Percentiles rank a stretch among this genome's conserved stretches.
Conservation (phyloP, 2,888 invertebrate species). For the Deilephila porcellus region DNA sequence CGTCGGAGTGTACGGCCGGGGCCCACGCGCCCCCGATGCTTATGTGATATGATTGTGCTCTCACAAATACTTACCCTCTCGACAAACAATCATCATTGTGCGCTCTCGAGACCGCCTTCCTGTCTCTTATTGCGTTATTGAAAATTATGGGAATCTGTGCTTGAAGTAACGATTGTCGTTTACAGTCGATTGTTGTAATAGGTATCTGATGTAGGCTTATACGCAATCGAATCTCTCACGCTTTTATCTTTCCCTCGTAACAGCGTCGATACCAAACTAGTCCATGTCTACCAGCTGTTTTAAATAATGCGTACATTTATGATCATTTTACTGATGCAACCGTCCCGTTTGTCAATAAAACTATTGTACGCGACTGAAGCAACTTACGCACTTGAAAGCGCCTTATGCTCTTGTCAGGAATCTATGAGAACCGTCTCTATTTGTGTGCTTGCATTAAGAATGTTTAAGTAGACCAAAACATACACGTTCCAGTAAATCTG, state of each 20-base stretch:
- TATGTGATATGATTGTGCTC: slow-evolving; percentile 44
- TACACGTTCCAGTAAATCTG: neutral
- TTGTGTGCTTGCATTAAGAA: neutral
- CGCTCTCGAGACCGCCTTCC: slow-evolving; percentile 41
- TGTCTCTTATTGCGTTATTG: slow-evolving; percentile 41
- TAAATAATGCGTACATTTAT: slow-evolving; percentile 39
- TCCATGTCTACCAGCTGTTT: slow-evolving; percentile 32
- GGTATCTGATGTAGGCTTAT: neutral
- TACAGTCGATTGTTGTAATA: slow-evolving; percentile 42
- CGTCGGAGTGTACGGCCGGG: slow-evolving; percentile 45
- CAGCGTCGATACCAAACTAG: neutral
- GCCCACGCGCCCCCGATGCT: slow-evolving; percentile 47
- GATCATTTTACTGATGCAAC: slow-evolving; percentile 36
- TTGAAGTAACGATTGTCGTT: slow-evolving; percentile 39
- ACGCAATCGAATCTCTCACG: slow-evolving; percentile 29
- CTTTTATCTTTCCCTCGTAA: slow-evolving; percentile 25
- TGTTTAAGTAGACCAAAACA: neutral
- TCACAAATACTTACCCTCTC: slow-evolving; percentile 46
- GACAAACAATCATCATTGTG: slow-evolving; percentile 50
- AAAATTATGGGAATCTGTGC: slow-evolving; percentile 48
- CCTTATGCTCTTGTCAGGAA: neutral
- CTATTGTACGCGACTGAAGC: slow-evolving; percentile 10
- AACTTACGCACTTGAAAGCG: slow-evolving; percentile 1
- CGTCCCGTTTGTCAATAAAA: slow-evolving; percentile 39
- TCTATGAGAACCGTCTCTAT: neutral